phyloP scores from a whole-genome alignment of 2,888 invertebrate genomes.

The Gastracanthus pulcherrimus region DNA sequence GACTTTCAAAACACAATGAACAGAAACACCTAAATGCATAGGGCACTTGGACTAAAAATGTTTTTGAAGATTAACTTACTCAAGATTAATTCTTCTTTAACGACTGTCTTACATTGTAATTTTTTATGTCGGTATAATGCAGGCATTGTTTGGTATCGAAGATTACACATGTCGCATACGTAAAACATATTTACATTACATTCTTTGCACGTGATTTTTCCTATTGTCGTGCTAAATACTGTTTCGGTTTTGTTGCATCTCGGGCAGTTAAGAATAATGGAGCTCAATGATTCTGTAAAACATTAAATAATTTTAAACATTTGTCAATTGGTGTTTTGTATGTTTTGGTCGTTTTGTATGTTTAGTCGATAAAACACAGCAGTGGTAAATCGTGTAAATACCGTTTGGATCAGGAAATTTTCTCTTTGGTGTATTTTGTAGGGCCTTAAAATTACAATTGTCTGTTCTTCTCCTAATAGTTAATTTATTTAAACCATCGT shows the following conservation, averaged over 20 bases:
- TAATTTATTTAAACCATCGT: neutral
- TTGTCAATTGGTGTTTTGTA: too few species aligned
- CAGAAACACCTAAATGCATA: too few species aligned
- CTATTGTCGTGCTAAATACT: conserved; percentile 40
- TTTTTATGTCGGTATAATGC: conserved; percentile 62
- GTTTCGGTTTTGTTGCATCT: conserved; percentile 45
- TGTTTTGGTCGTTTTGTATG: too few species aligned
- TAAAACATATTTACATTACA: conserved; percentile 47
- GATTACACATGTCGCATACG: conserved; percentile 38
- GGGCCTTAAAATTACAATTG: neutral
- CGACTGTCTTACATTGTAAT: conserved; percentile 49
- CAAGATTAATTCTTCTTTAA: neutral
- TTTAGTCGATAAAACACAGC: too few species aligned
- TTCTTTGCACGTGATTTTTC: conserved; percentile 24
- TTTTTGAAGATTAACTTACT: conserved; percentile 15
- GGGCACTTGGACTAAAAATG: too few species aligned
- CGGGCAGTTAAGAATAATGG: conserved; percentile 47
- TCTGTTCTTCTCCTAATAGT: neutral
- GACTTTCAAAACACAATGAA: too few species aligned
- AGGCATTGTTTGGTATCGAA: conserved; percentile 47
- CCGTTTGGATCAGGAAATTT: neutral
- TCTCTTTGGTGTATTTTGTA: neutral
- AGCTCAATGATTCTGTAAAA: conserved; percentile 28
- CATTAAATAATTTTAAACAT: neutral
- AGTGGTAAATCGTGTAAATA: neutral